Conservation (phyloP, 2,113 vertebrate genomes). For the Orthonyx spaldingii region DNA sequence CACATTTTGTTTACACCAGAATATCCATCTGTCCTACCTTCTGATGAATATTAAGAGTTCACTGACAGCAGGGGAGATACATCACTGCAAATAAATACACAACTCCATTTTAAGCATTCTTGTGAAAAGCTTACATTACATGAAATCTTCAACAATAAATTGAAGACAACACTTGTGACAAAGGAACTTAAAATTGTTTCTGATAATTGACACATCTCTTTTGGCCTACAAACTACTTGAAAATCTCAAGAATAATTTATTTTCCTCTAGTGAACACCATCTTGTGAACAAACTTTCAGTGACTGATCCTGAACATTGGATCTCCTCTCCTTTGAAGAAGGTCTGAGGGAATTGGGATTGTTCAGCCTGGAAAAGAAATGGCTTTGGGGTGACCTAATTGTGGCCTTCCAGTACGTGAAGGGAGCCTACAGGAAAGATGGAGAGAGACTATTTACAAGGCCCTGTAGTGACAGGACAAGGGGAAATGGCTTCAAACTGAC, state of each 20-base stretch:
- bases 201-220: not conserved
- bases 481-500: not conserved
- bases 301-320: not conserved
- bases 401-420: not conserved
- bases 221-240: not conserved
- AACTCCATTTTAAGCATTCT: not conserved
- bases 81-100: not conserved
- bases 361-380: not conserved
- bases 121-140: not conserved
- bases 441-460: not conserved
- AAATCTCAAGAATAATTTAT: not conserved
- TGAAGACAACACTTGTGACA: not conserved
- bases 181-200: not conserved
- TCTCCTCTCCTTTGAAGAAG: not conserved
- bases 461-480: not conserved
- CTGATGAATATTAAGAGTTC: not conserved
- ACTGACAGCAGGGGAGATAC: not conserved
- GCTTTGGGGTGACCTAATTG: not conserved
- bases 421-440: not conserved
- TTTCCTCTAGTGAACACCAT: not conserved
- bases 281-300: not conserved
- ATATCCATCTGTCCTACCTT: not conserved
- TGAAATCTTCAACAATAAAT: not conserved
- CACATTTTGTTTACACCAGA: not conserved
- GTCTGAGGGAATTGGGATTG: not conserved